Conservation (phyloP, 2,113 vertebrate species). For the Sphaerodactylus townsendi region DNA sequence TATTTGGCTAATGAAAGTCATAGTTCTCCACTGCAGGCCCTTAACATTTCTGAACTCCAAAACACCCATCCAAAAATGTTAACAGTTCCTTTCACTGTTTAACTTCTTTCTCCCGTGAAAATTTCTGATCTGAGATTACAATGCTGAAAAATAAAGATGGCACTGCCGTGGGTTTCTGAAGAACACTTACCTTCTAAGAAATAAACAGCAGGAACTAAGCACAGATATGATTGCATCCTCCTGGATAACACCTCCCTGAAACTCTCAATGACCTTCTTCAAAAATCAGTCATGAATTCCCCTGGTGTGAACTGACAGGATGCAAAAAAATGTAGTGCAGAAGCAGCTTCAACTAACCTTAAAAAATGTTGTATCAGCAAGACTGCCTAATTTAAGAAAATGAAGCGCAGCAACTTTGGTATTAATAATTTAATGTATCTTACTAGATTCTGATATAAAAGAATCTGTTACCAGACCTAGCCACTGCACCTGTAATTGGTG, state of each 20-base stretch:
- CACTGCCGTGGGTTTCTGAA: neutral
- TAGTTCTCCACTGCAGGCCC: neutral
- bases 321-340: slow-evolving; percentile 43
- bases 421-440: slow-evolving; percentile 30
- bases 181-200: slow-evolving; percentile 42
- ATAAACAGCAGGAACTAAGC: slow-evolving; percentile 26
- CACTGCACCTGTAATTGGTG: slow-evolving; percentile 34
- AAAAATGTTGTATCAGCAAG: slow-evolving; percentile 28
- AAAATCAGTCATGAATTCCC: slow-evolving; percentile 35
- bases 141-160: slow-evolving; percentile 3
- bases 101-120: neutral
- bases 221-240: neutral
- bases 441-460: slow-evolving; percentile 33
- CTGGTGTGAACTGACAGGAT: slow-evolving; percentile 11
- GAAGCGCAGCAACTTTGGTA: slow-evolving; percentile 33
- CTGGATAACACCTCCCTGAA: slow-evolving; percentile 26
- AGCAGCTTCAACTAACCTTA: slow-evolving; percentile 31
- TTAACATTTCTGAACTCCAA: neutral
- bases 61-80: neutral
- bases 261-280: neutral
- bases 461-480: neutral
- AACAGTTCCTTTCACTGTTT: neutral
- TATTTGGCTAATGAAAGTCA: no score
- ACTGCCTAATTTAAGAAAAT: slow-evolving; percentile 40
- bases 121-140: neutral